Evolutionary conservation across 2,113 vertebrate species (phyloP).

Genomic region (Sturnus vulgaris): DNA sequence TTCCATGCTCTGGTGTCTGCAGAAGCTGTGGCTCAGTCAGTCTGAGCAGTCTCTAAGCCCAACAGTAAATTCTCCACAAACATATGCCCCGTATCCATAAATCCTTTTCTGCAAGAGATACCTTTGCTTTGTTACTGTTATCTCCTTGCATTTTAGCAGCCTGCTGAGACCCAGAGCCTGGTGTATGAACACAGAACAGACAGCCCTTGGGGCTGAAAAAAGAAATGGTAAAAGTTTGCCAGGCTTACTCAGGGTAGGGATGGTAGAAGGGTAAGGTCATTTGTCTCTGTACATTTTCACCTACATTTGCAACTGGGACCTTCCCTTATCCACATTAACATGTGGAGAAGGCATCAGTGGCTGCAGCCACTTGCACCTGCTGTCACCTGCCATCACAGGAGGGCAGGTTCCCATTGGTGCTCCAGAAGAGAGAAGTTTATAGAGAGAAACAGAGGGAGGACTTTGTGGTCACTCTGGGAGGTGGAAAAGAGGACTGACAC

Average conservation of each 20-base stretch:
- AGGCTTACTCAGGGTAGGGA: neutral
- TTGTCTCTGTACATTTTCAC: neutral
- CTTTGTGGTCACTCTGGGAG: neutral
- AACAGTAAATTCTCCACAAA: neutral
- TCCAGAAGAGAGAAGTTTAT: neutral
- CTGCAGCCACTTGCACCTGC: neutral
- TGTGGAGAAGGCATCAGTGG: neutral
- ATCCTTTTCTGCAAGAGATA: neutral
- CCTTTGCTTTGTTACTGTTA: neutral
- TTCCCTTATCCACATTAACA: neutral
- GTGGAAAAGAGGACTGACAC: neutral
- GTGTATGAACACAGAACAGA: neutral
- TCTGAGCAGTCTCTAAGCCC: constrained; percentile 19
- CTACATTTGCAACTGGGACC: accelerated
- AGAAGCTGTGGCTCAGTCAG: neutral
- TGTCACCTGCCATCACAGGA: neutral
- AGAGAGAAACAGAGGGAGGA: neutral
- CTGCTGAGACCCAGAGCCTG: neutral
- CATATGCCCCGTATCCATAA: neutral
- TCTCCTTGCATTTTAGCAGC: neutral
- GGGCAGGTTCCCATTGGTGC: neutral
- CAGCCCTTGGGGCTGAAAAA: neutral
- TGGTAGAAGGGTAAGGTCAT: neutral
- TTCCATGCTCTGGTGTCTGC: neutral
- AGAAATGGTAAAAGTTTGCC: neutral